These are phyloP conservation scores for Tubulanus polymorphus DNA, from an alignment of 2,888 invertebrate genomes.

Conservation along the genomic window DNA sequence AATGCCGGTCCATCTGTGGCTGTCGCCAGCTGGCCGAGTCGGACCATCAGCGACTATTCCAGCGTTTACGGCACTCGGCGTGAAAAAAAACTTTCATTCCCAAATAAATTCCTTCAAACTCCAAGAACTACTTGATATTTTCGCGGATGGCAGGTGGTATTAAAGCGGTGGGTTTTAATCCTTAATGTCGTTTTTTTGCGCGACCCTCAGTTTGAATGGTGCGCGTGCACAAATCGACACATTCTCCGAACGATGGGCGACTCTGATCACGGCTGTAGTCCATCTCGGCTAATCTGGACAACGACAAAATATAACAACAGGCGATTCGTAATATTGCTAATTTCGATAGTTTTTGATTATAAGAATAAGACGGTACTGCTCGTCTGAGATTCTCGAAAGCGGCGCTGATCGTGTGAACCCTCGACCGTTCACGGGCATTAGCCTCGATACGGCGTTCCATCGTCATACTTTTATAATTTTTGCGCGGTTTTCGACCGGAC, in stretches of 20 bases:
- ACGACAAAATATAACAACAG: constrained; percentile 85
- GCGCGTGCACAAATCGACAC: constrained; percentile 81
- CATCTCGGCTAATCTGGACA: constrained; percentile 72
- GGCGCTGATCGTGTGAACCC: constrained; percentile 93
- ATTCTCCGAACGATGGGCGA: constrained; percentile 66
- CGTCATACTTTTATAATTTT: constrained; percentile 93
- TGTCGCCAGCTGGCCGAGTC: no score
- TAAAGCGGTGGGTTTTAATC: no score
- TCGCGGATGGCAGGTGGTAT: no score
- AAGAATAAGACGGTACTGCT: constrained; percentile 84
- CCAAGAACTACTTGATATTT: no score
- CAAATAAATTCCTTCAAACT: no score
- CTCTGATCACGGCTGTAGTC: constrained; percentile 64
- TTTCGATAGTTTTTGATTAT: constrained; percentile 90
- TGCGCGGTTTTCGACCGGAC: constrained; percentile 28
- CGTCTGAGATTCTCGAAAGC: constrained; percentile 85
- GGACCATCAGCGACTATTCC: no score
- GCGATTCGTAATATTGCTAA: constrained; percentile 88
- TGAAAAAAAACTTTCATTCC: no score
- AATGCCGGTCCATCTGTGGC: no score
- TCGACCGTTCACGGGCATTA: constrained; percentile 84
- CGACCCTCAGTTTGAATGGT: constrained; percentile 91
- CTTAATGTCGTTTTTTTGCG: constrained; percentile 63
- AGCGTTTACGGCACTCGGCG: no score
- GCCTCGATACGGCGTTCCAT: constrained; percentile 88